Percentiles rank a stretch among this genome's conserved stretches.
Conservation (phyloP, 2,888 invertebrate species). For the Frankliniella fusca region DNA sequence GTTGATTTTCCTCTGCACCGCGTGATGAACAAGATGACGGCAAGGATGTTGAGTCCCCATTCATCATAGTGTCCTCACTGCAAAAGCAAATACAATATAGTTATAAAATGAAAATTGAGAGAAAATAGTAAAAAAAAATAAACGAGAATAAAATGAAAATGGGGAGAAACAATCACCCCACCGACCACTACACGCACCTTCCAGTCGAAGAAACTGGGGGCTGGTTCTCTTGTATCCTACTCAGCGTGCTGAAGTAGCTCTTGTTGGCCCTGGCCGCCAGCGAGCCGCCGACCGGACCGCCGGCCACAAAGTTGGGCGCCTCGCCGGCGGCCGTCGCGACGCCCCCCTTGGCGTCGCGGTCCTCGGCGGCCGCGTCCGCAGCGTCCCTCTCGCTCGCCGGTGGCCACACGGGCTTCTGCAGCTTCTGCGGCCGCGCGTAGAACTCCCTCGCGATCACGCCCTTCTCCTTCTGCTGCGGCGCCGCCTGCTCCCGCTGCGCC, state of each 20-base stretch:
- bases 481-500: constrained; percentile 51
- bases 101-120: background rate
- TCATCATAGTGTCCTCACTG: constrained; percentile 21
- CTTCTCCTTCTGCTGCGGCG: constrained; percentile 29
- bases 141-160: no score
- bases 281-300: constrained; percentile 18
- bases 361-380: constrained; percentile 36
- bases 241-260: constrained; percentile 56
- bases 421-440: constrained; percentile 72
- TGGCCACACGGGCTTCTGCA: constrained; percentile 69
- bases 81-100: background rate
- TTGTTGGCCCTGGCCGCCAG: constrained; percentile 39
- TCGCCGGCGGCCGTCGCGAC: background rate
- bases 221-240: constrained; percentile 60
- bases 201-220: constrained; percentile 13
- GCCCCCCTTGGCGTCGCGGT: constrained; percentile 46
- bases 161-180: background rate
- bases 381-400: constrained; percentile 42
- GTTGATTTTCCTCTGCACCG: constrained; percentile 40
- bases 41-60: constrained; percentile 30
- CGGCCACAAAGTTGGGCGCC: background rate
- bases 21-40: constrained; percentile 28
- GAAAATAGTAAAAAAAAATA: background rate
- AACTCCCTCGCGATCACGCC: constrained; percentile 55
- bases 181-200: background rate